Evolutionary conservation across 2,888 invertebrate species (phyloP).

Genomic region (Lasioglossum leucozonium): DNA sequence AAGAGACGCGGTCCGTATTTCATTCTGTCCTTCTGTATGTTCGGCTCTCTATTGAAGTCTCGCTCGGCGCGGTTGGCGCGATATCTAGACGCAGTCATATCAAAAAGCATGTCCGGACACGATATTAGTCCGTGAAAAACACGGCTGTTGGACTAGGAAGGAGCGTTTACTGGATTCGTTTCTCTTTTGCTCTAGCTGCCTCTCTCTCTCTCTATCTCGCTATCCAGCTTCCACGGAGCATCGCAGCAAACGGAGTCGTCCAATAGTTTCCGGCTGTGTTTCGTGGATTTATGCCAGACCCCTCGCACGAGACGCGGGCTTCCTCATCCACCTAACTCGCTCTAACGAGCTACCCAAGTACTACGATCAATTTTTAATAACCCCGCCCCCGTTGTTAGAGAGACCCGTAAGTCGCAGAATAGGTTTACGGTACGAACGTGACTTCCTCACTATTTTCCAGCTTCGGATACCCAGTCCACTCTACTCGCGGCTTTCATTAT

Average conservation of each 20-base stretch:
- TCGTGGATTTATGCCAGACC: neutral
- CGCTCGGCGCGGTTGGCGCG: no score
- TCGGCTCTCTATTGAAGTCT: no score
- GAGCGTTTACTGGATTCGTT: no score
- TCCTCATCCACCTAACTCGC: neutral
- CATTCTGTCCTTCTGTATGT: no score
- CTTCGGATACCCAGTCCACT: neutral
- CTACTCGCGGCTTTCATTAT: neutral
- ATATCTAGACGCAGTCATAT: no score
- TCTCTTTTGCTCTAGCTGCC: neutral
- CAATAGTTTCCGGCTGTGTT: neutral
- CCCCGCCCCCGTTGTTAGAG: neutral
- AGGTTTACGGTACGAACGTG: neutral
- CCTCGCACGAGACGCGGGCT: neutral
- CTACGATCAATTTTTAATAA: constrained; percentile 12
- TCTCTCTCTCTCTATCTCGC: neutral
- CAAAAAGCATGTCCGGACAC: no score
- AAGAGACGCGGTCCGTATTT: no score
- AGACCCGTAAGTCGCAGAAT: neutral
- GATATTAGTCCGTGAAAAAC: no score
- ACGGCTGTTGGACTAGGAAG: no score
- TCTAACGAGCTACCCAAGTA: constrained; percentile 11
- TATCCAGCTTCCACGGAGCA: neutral
- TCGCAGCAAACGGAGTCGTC: neutral
- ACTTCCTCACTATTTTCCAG: neutral